Base-by-base conservation (phyloP, 2,797 vertebrate genomes). In the Ambastaia sidthimunki region DNA sequence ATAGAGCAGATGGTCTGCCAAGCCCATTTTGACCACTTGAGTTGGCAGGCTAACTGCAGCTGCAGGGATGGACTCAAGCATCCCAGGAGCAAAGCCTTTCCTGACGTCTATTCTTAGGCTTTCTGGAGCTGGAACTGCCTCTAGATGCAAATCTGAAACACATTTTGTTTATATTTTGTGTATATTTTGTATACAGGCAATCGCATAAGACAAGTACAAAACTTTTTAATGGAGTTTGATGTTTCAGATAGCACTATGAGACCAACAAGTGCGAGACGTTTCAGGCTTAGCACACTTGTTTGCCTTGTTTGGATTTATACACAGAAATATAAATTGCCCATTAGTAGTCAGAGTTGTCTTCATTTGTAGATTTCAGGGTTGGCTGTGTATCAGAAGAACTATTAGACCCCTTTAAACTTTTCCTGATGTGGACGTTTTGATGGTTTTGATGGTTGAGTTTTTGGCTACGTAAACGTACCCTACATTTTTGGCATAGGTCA, bases 161-260 rank as follows among this genome's bases (percentile, higher is more conserved):
- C 54, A 54, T 76, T 76, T 76, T 86, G 62, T 81, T 37, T 37
- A n/a, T n/a, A n/a, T n/a, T 31, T 31, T 31, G 31, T 31, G 31
- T 31, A 5, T 31, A 5, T 31, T 31, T 31, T 85, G 89, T 88
- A 89, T 77, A 80, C 70, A 80, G 68, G 23, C 84, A 54, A 23
- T 86, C 84, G 82, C 87, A 86, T 82, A 60, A 81, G 34, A 76
- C 60, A 44, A 84, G 82, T 81, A 82, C 77, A 85, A 74, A 47
- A 54, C 72, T 82, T 59, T 67, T 79, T 85, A 67, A 76, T 88
- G 78, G 80, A 83, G 73, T 72, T 62, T 85, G 82, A 84, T 81
- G 68, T 81, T 79, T 82, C 70, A 86, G 81, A 82, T 86, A 89
- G 78, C 84, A 13, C 48, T 16, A 44, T 19, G 31, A 67, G 63